Conservation (phyloP, 2,797 vertebrate species). For the Varecia variegata region DNA sequence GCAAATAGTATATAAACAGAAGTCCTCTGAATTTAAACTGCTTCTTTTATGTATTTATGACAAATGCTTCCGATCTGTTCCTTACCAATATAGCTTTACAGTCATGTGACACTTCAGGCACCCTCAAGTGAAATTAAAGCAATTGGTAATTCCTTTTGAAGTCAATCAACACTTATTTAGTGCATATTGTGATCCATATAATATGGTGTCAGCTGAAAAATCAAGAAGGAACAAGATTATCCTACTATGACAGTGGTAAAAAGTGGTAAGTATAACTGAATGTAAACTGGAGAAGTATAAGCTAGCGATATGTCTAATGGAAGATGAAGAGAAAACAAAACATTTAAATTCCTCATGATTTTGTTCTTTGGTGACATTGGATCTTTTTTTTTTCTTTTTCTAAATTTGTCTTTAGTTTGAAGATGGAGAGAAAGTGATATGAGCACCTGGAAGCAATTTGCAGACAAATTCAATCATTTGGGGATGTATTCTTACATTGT, state of each 20-base stretch:
- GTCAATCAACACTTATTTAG: neutral
- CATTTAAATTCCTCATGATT: slow-evolving; percentile 33
- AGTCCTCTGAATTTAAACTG: neutral
- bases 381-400: neutral
- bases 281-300: neutral
- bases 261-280: neutral
- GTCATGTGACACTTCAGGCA: neutral
- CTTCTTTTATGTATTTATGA: neutral
- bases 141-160: neutral
- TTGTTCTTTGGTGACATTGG: slow-evolving; percentile 40
- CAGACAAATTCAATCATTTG: slow-evolving; percentile 39
- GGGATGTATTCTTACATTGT: neutral
- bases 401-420: neutral
- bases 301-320: neutral
- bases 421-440: slow-evolving; percentile 29
- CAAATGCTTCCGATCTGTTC: neutral
- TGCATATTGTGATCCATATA: neutral
- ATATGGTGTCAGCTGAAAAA: neutral
- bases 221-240: neutral
- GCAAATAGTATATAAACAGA: neutral
- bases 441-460: slow-evolving; percentile 64
- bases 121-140: neutral
- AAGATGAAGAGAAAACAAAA: slow-evolving; percentile 5
- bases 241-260: neutral
- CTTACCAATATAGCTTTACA: neutral